Conservation (phyloP, 2,113 vertebrate genomes). For the Paedocypris sp. region DNA sequence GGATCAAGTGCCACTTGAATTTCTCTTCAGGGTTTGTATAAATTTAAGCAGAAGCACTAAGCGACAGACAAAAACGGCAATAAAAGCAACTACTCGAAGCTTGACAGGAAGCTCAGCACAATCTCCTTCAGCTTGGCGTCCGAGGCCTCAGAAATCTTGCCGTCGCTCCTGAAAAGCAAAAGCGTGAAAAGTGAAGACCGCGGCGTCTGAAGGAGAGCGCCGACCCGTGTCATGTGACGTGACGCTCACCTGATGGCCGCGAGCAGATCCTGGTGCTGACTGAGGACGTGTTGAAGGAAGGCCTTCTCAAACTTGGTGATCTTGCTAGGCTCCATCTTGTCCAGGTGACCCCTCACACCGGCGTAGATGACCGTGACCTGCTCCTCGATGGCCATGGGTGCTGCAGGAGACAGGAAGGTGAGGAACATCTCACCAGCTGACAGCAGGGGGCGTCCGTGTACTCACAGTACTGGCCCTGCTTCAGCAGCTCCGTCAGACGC, state of each 20-base stretch:
- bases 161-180: conserved; percentile 68
- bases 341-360: conserved; percentile 88
- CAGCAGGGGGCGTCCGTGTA: conserved; percentile 8
- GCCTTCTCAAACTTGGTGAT: conserved; percentile 92
- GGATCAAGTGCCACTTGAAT: conserved; percentile 38
- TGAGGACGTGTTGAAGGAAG: conserved; percentile 83
- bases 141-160: conserved; percentile 82
- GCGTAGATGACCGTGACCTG: conserved; percentile 96
- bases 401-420: conserved; percentile 44
- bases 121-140: conserved; percentile 87
- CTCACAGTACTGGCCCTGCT: conserved; percentile 96
- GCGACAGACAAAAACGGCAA: conserved; percentile 22
- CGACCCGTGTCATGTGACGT: too few species aligned
- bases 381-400: conserved; percentile 96
- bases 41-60: conserved; percentile 35
- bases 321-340: conserved; percentile 96
- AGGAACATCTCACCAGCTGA: neutral
- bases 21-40: conserved; percentile 27
- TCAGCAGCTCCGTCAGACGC: conserved; percentile 87
- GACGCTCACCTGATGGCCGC: conserved; percentile 70
- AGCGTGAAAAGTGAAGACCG: too few species aligned
- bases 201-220: too few species aligned
- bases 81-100: conserved; percentile 65
- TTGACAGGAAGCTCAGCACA: conserved; percentile 84
- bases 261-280: conserved; percentile 83